A percentile compares a stretch with the other conserved stretches of the same genome.
Evolutionary conservation across 1,140 invertebrate species (phyloP).

Genomic region (Diachasma alloeum): DNA sequence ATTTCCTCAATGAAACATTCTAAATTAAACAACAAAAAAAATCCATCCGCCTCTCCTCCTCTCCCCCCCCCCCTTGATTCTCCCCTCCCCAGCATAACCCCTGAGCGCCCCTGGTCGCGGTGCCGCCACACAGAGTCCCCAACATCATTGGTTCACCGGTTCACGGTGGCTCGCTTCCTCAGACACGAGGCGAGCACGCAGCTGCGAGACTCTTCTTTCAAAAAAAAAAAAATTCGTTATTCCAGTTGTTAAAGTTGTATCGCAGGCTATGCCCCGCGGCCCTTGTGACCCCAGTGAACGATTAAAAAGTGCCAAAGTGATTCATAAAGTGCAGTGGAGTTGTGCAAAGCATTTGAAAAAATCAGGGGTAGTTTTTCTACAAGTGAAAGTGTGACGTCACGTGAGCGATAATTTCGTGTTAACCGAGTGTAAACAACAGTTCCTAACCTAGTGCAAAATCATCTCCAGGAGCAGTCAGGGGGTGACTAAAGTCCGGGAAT

Average conservation of each 20-base stretch:
- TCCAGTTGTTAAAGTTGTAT: background rate
- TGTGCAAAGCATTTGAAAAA: background rate
- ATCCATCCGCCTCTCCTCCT: constrained; percentile 43
- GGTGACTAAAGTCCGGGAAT: no score
- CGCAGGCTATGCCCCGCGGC: no score
- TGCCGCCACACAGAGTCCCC: constrained; percentile 32
- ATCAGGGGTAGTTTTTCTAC: background rate
- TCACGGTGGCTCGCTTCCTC: constrained; percentile 34
- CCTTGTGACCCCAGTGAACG: background rate
- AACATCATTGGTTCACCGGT: constrained; percentile 56
- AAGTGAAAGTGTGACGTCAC: constrained; percentile 8
- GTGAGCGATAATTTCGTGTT: background rate
- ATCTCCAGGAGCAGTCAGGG: no score
- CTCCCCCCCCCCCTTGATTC: constrained; percentile 26
- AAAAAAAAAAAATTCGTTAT: background rate
- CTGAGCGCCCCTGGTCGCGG: constrained; percentile 38
- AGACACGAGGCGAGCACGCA: constrained; percentile 50
- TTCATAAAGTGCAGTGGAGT: no score
- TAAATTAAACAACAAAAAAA: constrained; percentile 26
- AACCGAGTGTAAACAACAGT: background rate
- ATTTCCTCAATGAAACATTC: constrained; percentile 11
- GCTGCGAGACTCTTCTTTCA: constrained; percentile 41
- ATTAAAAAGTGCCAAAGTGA: background rate
- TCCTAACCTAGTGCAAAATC: background rate
- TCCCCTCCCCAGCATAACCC: constrained; percentile 29